Base-by-base conservation (phyloP, 2,797 vertebrate genomes). In the Cephalopachus bancanus region DNA sequence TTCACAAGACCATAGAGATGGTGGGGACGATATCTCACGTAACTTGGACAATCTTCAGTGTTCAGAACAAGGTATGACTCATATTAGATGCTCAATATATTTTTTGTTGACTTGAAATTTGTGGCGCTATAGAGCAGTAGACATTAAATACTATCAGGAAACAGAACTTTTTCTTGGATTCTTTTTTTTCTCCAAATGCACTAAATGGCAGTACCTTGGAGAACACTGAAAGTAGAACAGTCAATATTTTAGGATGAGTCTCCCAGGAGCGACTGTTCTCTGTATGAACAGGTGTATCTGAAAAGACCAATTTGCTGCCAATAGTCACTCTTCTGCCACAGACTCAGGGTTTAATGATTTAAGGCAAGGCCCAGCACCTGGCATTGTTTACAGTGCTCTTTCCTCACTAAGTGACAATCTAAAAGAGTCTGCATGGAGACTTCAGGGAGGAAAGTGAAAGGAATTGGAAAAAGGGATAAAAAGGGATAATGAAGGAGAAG, bases 261-360 rank as follows among this genome's bases (percentile, higher is more conserved):
- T 97, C 96, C 89, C 86, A 91, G 59, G 94, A 95, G 74, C 74
- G 94, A 69, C 15, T 49, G 78, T 28, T 67, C 93, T 92, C 88
- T 93, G 30, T 64, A 59, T 87, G 97, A 97, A 97, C 83, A 97
- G 95, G 83, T 97, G 94, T 97, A 93, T 95, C 90, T 71, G 78
- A 94, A 97, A 97, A 96, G 97, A 92, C 94, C 96, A 96, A 96
- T 97, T 97, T 96, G 90, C 96, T 96, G 88, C 90, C 94, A 76
- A 72, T 76, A 91, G 93, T 94, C 78, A 49, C 92, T 96, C 86
- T 71, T n/a, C 74, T 89, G 87, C 87, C 7, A 8, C 55, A 75
- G 84, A 65, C 78, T 83, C 24, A 0, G 60, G 51, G 74, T 78
- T 92, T 94, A 85, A 67, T 96, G 97, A 97, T 92, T 94, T 95